These are phyloP conservation scores for Morelia viridis DNA, from an alignment of 2,797 vertebrate genomes.

Conservation along the genomic window DNA sequence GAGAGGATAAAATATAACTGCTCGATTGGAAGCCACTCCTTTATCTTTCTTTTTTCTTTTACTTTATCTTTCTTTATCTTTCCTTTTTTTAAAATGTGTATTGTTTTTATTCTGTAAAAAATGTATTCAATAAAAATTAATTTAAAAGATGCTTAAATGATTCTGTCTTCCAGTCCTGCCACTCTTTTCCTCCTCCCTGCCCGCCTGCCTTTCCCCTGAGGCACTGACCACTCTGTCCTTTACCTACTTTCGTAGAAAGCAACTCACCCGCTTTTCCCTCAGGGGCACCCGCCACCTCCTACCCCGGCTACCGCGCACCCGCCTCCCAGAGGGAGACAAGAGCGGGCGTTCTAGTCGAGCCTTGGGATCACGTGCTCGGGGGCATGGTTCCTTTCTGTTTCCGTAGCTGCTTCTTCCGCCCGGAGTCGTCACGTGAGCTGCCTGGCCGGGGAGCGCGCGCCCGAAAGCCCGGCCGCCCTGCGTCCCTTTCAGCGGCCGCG, in stretches of 20 bases:
- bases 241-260: not conserved
- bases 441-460: not conserved
- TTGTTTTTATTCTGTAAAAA: not conserved
- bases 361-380: not conserved
- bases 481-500: not conserved
- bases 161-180: not conserved
- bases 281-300: not conserved
- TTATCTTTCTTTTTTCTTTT: not conserved
- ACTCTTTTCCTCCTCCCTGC: not conserved
- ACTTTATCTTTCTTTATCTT: not conserved
- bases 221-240: not conserved
- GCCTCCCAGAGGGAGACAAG: not conserved
- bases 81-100: not conserved
- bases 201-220: not conserved
- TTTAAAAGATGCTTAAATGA: not conserved
- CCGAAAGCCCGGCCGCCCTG: not conserved
- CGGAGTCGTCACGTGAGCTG: not conserved
- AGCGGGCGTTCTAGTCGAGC: not conserved
- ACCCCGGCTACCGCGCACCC: not conserved
- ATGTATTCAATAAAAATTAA: not conserved
- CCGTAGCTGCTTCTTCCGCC: conserved; percentile 11
- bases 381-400: too few species aligned
- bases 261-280: not conserved
- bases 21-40: not conserved
- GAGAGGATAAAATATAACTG: not conserved